Conservation (phyloP, 2,113 vertebrate species). For the Promerops cafer region DNA sequence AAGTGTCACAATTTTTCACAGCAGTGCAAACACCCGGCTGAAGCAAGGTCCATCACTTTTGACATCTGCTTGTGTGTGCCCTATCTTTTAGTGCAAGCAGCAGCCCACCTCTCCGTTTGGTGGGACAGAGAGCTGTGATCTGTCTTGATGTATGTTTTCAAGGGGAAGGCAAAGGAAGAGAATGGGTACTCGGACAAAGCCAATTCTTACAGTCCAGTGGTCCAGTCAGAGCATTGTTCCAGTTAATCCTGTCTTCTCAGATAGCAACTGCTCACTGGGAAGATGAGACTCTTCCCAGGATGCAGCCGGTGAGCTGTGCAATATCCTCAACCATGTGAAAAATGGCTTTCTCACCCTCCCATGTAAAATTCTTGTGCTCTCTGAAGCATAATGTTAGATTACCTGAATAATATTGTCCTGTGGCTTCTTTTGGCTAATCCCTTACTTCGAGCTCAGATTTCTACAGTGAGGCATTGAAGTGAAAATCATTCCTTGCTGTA, state of each 20-base stretch:
- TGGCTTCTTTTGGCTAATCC: neutral
- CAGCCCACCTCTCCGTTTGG: neutral
- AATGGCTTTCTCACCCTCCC: neutral
- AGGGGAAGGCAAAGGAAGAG: neutral
- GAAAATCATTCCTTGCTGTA: neutral
- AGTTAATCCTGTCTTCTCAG: slow-evolving; percentile 38
- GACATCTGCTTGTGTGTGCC: neutral
- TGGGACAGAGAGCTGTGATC: neutral
- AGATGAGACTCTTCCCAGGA: neutral
- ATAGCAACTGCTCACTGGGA: neutral
- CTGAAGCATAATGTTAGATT: neutral
- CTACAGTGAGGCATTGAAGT: neutral
- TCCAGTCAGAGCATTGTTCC: neutral
- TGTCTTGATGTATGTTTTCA: neutral
- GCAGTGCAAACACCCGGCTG: fast-evolving
- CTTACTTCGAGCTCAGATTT: neutral
- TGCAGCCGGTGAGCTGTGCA: neutral
- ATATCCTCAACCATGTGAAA: neutral
- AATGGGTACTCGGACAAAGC: neutral
- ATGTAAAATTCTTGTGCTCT: neutral
- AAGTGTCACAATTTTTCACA: neutral
- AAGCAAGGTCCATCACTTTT: neutral
- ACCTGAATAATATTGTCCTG: neutral
- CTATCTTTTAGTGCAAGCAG: neutral
- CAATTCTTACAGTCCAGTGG: neutral